Conservation (phyloP, 2,797 vertebrate species). For the Danio tinwini region DNA sequence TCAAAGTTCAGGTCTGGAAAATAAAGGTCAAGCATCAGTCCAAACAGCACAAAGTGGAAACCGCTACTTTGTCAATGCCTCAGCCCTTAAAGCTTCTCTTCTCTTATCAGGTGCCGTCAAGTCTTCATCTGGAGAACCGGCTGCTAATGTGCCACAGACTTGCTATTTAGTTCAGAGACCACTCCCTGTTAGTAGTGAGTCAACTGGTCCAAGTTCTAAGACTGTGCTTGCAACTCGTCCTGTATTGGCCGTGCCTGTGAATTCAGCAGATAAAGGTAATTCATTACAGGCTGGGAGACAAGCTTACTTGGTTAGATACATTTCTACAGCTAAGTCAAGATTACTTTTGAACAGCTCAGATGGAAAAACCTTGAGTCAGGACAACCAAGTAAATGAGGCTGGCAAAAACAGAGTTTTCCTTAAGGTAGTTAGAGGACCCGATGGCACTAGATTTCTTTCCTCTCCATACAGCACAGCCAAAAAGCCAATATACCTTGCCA, state of each 20-base stretch:
- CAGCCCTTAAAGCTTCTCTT: conserved; percentile 75
- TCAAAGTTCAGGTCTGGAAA: conserved; percentile 62
- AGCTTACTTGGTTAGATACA: conserved; percentile 80
- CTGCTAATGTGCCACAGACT: conserved; percentile 64
- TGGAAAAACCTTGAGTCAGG: conserved; percentile 62
- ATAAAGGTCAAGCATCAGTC: conserved; percentile 68
- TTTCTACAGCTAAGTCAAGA: conserved; percentile 78
- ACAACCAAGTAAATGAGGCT: conserved; percentile 66
- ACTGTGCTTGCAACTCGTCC: conserved; percentile 67
- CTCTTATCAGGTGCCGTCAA: conserved; percentile 74
- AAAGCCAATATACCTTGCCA: conserved; percentile 77
- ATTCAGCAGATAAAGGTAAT: conserved; percentile 69
- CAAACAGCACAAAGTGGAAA: conserved; percentile 67
- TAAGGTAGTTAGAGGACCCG: conserved; percentile 76
- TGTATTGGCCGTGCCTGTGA: conserved; percentile 76
- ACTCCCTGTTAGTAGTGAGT: conserved; percentile 68
- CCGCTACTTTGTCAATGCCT: conserved; percentile 76
- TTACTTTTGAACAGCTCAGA: conserved; percentile 72
- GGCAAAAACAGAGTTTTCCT: conserved; percentile 78
- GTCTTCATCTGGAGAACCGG: conserved; percentile 69
- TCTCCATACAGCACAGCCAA: conserved; percentile 62
- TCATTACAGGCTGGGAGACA: conserved; percentile 76
- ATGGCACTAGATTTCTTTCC: conserved; percentile 68
- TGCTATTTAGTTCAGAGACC: conserved; percentile 81
- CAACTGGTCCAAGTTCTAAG: conserved; percentile 63